phyloP scores from a whole-genome alignment of 2,888 invertebrate genomes.

The Lymantria dispar region DNA sequence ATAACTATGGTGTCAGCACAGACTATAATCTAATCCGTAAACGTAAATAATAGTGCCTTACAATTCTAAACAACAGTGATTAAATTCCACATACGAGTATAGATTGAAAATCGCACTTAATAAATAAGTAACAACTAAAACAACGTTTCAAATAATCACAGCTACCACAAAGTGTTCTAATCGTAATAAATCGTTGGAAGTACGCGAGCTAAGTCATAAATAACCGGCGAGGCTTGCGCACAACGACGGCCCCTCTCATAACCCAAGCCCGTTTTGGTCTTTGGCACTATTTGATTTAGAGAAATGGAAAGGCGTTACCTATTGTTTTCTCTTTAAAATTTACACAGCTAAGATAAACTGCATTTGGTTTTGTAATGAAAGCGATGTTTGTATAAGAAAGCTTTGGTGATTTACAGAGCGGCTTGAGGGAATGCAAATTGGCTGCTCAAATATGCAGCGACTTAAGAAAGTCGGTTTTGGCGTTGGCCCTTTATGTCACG shows the following conservation, averaged over 20 bases:
- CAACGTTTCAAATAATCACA: slow-evolving; percentile 27
- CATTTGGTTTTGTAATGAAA: slow-evolving; percentile 65
- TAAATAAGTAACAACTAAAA: slow-evolving; percentile 22
- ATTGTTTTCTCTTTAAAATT: slow-evolving; percentile 68
- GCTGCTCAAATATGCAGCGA: slow-evolving; percentile 30
- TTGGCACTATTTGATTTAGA: slow-evolving; percentile 52
- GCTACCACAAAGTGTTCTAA: slow-evolving; percentile 43
- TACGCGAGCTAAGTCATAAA: slow-evolving; percentile 42
- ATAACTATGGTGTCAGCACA: too few relatives aligned
- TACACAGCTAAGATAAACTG: slow-evolving; percentile 55
- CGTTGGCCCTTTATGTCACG: slow-evolving; percentile 23
- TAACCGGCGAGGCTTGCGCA: slow-evolving; percentile 27
- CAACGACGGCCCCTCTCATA: slow-evolving; percentile 49
- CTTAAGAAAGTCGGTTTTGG: slow-evolving; percentile 28
- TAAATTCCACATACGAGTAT: not conserved
- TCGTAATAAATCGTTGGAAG: slow-evolving; percentile 45
- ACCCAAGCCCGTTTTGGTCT: slow-evolving; percentile 37
- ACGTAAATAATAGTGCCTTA: too few relatives aligned
- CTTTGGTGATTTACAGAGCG: slow-evolving; percentile 40
- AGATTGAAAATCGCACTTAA: slow-evolving; percentile 6
- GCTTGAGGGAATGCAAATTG: slow-evolving; percentile 38
- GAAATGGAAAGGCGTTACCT: slow-evolving; percentile 63
- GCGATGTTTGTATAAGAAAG: slow-evolving; percentile 47
- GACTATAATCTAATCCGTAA: too few relatives aligned
- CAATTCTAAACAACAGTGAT: slow-evolving; percentile 8